Conservation (phyloP, 1,140 invertebrate genomes). For the Musca domestica region DNA sequence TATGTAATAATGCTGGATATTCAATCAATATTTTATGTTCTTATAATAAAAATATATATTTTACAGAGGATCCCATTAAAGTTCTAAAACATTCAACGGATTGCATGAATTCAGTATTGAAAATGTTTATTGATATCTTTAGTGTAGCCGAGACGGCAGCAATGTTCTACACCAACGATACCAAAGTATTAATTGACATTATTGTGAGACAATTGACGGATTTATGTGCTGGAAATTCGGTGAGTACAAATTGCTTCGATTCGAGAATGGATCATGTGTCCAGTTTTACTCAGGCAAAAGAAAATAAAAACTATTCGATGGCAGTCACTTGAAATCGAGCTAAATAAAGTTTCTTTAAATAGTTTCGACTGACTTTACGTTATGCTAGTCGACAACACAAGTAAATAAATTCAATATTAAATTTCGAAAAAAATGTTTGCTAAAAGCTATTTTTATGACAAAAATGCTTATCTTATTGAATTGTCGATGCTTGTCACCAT, state of each 20-base stretch:
- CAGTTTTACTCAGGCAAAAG: no score
- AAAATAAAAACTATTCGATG: no score
- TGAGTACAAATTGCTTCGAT: conserved; percentile 52
- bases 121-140: conserved; percentile 84
- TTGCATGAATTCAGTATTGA: conserved; percentile 80
- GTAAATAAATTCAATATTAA: no score
- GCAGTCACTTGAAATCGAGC: no score
- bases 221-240: conserved; percentile 81
- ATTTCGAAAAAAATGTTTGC: no score
- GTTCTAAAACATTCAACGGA: conserved; percentile 79
- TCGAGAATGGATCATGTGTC: not conserved
- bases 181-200: conserved; percentile 89
- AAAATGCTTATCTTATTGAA: no score
- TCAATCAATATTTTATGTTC: not conserved
- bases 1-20: conserved; percentile 47
- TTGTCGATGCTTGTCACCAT: no score
- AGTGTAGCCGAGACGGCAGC: conserved; percentile 70
- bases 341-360: no score
- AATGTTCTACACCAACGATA: conserved; percentile 91
- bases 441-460: no score
- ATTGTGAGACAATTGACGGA: conserved; percentile 84
- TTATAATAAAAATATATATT: conserved; percentile 7
- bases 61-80: conserved; percentile 80
- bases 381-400: no score
- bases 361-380: no score